phyloP scores from a whole-genome alignment of 2,797 vertebrate species.

The Aphelocoma californica region DNA sequence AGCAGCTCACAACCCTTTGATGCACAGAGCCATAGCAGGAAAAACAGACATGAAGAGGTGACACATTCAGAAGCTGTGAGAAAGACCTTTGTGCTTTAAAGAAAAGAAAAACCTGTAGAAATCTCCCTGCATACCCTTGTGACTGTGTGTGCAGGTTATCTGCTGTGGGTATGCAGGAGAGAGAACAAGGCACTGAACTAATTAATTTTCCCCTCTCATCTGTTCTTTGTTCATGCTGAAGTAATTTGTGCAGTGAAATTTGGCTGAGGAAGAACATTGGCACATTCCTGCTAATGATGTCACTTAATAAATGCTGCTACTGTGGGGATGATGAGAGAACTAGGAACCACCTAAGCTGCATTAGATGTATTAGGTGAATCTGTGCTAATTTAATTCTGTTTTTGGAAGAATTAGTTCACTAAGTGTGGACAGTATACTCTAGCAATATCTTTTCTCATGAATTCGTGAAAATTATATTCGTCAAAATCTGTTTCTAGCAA shows the following conservation, averaged over 20 bases:
- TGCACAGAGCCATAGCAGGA: neutral
- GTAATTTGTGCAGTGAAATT: neutral
- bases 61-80: neutral
- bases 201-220: constrained; percentile 22
- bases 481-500: constrained; percentile 30
- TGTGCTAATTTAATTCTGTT: neutral
- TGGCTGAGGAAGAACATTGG: neutral
- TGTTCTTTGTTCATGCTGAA: neutral
- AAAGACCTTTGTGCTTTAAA: neutral
- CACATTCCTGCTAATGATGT: neutral
- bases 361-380: neutral
- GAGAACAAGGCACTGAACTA: neutral
- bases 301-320: neutral
- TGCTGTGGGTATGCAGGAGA: neutral
- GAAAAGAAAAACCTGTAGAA: neutral
- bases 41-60: neutral
- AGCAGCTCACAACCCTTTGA: neutral
- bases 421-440: neutral
- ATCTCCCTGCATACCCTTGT: neutral
- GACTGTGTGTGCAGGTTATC: neutral
- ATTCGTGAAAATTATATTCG: neutral
- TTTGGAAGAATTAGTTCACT: neutral
- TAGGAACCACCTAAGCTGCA: neutral
- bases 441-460: neutral
- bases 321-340: neutral